Evolutionary conservation across 2,113 vertebrate species (phyloP), one percentile per base, ranked within the genome.

Genomic region (Embiotoca jacksoni): DNA sequence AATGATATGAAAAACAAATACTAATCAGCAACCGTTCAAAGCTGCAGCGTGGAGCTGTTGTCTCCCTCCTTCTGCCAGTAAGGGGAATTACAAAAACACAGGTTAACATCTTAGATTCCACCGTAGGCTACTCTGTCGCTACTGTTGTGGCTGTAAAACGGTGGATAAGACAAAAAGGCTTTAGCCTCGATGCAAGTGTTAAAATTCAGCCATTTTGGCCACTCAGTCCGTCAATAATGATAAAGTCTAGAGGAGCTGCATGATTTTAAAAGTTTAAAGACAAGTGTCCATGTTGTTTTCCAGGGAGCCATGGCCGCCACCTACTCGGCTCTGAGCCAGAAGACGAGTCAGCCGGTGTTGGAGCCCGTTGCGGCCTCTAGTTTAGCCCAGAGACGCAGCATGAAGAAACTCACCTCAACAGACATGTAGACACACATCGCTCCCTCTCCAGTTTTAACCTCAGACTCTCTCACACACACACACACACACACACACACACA

Each of bases 361-460:
- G 98, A 99, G 88, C 98, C 98, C 36, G 97, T 99, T 82, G 97
- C 97, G 56, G 96, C 98, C 53, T 99, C 98, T 68, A 96, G 96
- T 89, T 94, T 99, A 93, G 97, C 98, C 93, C 97, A 99, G 92
- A 94, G 97, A 85, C 94, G 97, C 86, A 97, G 96, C 93, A 97
- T 99, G 97, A 99, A 99, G 96, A 99, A 99, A 80, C 93, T 95
- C 93, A 97, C 97, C 64, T 98, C 97, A 78, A 98, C 97, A 78
- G 98, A 97, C 95, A 96, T 99, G 92, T 99, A 97, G 95, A 90
- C 67, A 35, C 61, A 33, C 67, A 63, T 58, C 36, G 23, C 74
- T 78, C 60, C 9, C 69, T 72, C 83, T 75, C 63, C 71, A 66
- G 64, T 83, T 74, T 74, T 55, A 59, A 81, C 81, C 82, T 91